Conservation (phyloP, 2,888 invertebrate genomes). For the Stenichneumon culpator region DNA sequence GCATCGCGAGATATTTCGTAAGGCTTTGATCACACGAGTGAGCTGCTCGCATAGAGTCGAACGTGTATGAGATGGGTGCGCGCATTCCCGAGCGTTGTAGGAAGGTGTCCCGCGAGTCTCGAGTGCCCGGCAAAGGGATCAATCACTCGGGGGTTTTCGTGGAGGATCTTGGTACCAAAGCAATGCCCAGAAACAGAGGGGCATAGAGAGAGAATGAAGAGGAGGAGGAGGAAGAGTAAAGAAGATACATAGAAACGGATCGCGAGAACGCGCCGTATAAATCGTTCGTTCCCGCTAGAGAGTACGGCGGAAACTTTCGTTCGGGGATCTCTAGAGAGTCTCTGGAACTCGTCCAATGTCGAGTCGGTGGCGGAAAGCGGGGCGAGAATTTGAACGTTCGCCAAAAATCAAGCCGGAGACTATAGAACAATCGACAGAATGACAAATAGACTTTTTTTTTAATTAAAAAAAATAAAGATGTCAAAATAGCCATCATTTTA, state of each 20-base stretch:
- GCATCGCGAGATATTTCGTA: conserved; percentile 32
- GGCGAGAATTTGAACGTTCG: conserved; percentile 58
- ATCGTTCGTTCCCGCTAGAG: conserved; percentile 48
- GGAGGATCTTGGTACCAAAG: conserved; percentile 27
- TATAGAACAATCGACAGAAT: conserved; percentile 4
- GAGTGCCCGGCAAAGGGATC: conserved; percentile 53
- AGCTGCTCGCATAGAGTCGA: conserved; percentile 23
- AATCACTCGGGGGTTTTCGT: conserved; percentile 57
- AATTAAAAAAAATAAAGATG: neutral
- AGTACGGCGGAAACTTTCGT: conserved; percentile 51
- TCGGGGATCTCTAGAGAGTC: conserved; percentile 34
- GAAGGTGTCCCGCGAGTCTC: conserved; percentile 43
- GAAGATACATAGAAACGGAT: conserved; percentile 52
- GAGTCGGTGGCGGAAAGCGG: neutral
- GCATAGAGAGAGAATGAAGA: conserved; percentile 6
- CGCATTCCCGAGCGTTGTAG: conserved; percentile 64
- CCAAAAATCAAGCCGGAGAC: conserved; percentile 59
- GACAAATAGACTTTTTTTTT: neutral
- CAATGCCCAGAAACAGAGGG: neutral
- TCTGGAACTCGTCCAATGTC: conserved; percentile 66
- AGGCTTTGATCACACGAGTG: conserved; percentile 15
- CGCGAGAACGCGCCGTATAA: conserved; percentile 57
- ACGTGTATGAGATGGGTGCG: conserved; percentile 30
- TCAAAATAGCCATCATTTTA: conserved; percentile 3
- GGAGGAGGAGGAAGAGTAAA: conserved; percentile 39